phyloP scores from a whole-genome alignment of 2,888 invertebrate species.

The Ecdyonurus torrentis region DNA sequence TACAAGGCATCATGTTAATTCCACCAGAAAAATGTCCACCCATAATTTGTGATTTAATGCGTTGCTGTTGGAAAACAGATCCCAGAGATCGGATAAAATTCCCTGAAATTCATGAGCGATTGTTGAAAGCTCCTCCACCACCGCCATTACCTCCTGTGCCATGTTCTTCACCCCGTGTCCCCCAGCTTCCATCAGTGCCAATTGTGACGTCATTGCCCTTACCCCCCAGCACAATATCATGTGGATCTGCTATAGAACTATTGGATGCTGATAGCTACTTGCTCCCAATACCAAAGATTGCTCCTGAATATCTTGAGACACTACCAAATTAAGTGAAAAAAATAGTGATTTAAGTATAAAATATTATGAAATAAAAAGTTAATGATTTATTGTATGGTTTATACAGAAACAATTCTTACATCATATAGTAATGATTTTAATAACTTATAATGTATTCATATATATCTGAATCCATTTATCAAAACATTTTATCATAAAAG shows the following conservation, averaged over 20 bases:
- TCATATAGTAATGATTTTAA: too few relatives aligned
- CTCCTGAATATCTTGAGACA: background rate
- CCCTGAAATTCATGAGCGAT: constrained; percentile 45
- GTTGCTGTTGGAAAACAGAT: constrained; percentile 64
- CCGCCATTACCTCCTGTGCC: background rate
- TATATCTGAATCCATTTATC: too few relatives aligned
- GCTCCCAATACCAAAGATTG: constrained; percentile 29
- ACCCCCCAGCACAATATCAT: constrained; percentile 4
- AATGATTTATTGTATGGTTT: too few relatives aligned
- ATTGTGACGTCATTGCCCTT: background rate
- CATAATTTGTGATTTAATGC: constrained; percentile 56
- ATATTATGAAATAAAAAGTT: too few relatives aligned
- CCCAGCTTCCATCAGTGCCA: constrained; percentile 5
- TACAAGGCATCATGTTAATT: constrained; percentile 60
- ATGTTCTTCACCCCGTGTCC: constrained; percentile 4
- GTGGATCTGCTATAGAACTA: constrained; percentile 24
- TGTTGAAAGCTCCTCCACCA: constrained; percentile 29
- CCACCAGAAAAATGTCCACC: constrained; percentile 64
- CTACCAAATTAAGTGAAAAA: too few relatives aligned
- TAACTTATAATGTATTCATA: too few relatives aligned
- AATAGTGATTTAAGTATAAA: too few relatives aligned
- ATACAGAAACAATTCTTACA: too few relatives aligned
- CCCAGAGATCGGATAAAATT: constrained; percentile 60
- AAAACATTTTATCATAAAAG: too few relatives aligned
- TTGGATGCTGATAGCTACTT: constrained; percentile 53